phyloP scores from a whole-genome alignment of 2,888 invertebrate genomes.

The Seira musarum region DNA sequence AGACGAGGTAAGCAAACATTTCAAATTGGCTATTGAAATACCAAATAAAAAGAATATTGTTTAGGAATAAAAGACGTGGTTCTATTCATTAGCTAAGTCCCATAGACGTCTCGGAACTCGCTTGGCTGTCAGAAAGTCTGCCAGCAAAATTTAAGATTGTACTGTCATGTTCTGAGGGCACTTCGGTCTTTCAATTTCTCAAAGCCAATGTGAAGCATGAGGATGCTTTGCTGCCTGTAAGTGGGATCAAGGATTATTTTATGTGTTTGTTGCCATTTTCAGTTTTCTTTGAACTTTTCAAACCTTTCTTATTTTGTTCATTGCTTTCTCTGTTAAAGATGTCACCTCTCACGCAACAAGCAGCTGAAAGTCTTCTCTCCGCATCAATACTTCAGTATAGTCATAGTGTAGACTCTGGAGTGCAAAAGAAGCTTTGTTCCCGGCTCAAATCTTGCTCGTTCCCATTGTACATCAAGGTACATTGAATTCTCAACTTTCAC shows the following conservation, averaged over 20 bases:
- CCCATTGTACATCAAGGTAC: constrained; percentile 81
- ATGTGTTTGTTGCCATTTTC: constrained; percentile 14
- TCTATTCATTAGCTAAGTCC: constrained; percentile 68
- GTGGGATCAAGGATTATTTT: constrained; percentile 29
- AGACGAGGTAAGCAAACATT: constrained; percentile 79
- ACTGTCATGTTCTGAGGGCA: constrained; percentile 80
- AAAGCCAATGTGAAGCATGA: constrained; percentile 69
- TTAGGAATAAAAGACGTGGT: too few species aligned
- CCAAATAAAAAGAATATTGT: too few species aligned
- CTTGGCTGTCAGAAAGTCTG: constrained; percentile 84
- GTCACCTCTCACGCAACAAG: constrained; percentile 74
- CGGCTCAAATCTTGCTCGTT: constrained; percentile 80
- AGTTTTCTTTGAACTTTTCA: too few species aligned
- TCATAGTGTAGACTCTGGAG: constrained; percentile 78
- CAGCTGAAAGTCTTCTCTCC: constrained; percentile 75
- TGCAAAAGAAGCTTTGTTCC: constrained; percentile 75
- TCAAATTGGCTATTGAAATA: too few species aligned
- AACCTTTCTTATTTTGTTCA: too few species aligned
- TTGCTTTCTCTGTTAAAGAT: constrained; percentile 73
- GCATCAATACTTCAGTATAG: constrained; percentile 77
- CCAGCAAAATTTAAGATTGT: constrained; percentile 85
- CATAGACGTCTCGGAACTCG: constrained; percentile 77
- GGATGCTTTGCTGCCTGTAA: constrained; percentile 67
- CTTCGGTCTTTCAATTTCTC: constrained; percentile 73
- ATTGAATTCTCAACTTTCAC: too few species aligned